Percentiles rank a stretch among this genome's conserved stretches.
Conservation (phyloP, 2,797 vertebrate species). For the Paratrypauchen microcephalus region DNA sequence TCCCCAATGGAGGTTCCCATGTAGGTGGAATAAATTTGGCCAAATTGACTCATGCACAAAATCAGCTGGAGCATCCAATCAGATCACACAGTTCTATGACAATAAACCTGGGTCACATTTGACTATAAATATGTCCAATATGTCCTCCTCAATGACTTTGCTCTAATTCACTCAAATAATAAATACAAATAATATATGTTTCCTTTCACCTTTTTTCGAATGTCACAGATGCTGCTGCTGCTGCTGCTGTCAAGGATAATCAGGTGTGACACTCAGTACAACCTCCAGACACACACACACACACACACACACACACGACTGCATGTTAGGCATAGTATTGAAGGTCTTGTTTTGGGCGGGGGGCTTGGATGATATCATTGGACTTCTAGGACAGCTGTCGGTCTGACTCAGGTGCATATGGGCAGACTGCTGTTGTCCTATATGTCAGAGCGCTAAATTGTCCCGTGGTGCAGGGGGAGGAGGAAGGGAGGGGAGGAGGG, state of each 20-base stretch:
- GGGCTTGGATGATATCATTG: slow-evolving; percentile 63
- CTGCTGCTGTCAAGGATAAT: slow-evolving; percentile 32
- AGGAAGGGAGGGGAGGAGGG: not conserved
- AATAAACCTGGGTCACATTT: slow-evolving; percentile 32
- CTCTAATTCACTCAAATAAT: slow-evolving; percentile 14
- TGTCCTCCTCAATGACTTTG: slow-evolving; percentile 32
- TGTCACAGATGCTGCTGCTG: slow-evolving; percentile 28
- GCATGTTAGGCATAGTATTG: slow-evolving; percentile 26
- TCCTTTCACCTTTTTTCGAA: slow-evolving; percentile 41
- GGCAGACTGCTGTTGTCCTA: slow-evolving; percentile 58
- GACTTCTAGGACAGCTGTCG: slow-evolving; percentile 64
- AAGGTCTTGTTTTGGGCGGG: slow-evolving; percentile 37
- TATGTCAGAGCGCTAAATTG: slow-evolving; percentile 48
- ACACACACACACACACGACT: not conserved
- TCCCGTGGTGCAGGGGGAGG: slow-evolving; percentile 46
- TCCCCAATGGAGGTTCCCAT: not conserved
- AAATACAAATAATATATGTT: slow-evolving; percentile 28
- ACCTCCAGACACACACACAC: slow-evolving; percentile 7
- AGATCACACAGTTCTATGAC: slow-evolving; percentile 15
- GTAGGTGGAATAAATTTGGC: slow-evolving; percentile 51
- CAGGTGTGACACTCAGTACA: slow-evolving; percentile 30
- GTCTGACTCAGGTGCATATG: slow-evolving; percentile 71
- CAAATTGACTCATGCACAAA: slow-evolving; percentile 31
- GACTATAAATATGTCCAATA: slow-evolving; percentile 35
- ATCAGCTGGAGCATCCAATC: slow-evolving; percentile 36